Conservation (phyloP, 2,888 invertebrate genomes). For the Agrotis puta region DNA sequence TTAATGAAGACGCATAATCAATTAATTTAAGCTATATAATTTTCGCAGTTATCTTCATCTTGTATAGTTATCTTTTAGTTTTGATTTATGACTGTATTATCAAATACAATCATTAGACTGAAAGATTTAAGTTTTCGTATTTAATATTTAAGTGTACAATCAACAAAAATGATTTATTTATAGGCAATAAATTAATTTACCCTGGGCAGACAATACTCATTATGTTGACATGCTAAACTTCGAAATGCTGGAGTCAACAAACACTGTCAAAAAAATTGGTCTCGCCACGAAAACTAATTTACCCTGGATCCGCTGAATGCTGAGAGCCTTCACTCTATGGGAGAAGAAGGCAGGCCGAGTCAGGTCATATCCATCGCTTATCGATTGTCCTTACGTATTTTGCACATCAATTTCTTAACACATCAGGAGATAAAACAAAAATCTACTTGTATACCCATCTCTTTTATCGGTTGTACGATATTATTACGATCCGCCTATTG, state of each 20-base stretch:
- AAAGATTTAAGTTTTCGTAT: neutral
- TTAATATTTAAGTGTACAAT: conserved; percentile 8
- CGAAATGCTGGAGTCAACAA: neutral
- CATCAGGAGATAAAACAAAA: neutral
- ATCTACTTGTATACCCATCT: neutral
- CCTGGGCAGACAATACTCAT: neutral
- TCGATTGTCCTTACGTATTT: too few relatives aligned
- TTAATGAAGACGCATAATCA: conserved; percentile 3
- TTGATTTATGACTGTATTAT: neutral
- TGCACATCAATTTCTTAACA: too few relatives aligned
- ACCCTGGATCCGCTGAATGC: too few relatives aligned
- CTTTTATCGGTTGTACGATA: conserved; percentile 1
- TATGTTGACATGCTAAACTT: neutral
- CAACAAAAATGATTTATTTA: neutral
- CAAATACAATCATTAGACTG: neutral
- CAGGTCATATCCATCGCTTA: too few relatives aligned
- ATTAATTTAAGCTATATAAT: neutral
- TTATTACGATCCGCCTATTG: too few relatives aligned
- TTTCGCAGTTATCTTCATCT: neutral
- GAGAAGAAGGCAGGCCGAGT: too few relatives aligned
- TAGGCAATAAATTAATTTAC: neutral
- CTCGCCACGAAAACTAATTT: too few relatives aligned
- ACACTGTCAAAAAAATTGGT: too few relatives aligned
- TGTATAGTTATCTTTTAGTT: neutral
- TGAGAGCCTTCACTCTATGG: too few relatives aligned